Percentiles rank a stretch among this genome's conserved stretches.
These are phyloP conservation scores for Rutpela maculata DNA, from an alignment of 2,888 invertebrate genomes.

Conservation along the genomic window DNA sequence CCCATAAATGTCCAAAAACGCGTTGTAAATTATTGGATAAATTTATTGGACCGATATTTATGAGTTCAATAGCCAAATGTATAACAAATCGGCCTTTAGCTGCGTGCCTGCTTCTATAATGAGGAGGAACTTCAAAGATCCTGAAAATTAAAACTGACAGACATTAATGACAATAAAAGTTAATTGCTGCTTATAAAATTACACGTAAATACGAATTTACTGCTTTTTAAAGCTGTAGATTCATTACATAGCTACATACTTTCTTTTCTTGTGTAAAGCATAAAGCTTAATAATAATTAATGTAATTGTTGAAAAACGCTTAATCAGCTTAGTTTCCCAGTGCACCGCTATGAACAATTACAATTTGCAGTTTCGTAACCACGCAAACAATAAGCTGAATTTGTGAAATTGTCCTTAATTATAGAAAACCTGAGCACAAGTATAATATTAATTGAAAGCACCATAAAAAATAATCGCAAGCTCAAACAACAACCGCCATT, in stretches of 20 bases:
- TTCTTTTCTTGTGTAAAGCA: not conserved
- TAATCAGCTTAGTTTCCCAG: not conserved
- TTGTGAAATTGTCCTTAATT: slow-evolving; percentile 8
- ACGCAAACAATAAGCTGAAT: not conserved
- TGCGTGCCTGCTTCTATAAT: too few relatives aligned
- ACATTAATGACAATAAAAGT: not conserved
- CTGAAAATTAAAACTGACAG: slow-evolving; percentile 3
- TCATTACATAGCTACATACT: not conserved
- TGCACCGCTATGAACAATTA: not conserved
- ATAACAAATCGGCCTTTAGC: too few relatives aligned
- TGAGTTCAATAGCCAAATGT: too few relatives aligned
- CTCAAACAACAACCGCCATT: slow-evolving; percentile 21
- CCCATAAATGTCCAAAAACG: too few relatives aligned
- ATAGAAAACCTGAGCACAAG: slow-evolving; percentile 1
- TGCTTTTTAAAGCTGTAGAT: not conserved
- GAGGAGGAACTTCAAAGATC: not conserved
- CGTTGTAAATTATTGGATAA: too few relatives aligned
- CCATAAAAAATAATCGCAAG: slow-evolving; percentile 29
- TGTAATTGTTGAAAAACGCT: slow-evolving; percentile 1
- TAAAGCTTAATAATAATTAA: slow-evolving; percentile 7
- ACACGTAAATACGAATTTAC: not conserved
- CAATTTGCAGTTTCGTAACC: not conserved
- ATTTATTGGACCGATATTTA: too few relatives aligned
- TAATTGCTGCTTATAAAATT: not conserved
- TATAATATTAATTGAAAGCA: slow-evolving; percentile 24